Conservation (phyloP, 2,113 vertebrate species). For the Hypomesus transpacificus region DNA sequence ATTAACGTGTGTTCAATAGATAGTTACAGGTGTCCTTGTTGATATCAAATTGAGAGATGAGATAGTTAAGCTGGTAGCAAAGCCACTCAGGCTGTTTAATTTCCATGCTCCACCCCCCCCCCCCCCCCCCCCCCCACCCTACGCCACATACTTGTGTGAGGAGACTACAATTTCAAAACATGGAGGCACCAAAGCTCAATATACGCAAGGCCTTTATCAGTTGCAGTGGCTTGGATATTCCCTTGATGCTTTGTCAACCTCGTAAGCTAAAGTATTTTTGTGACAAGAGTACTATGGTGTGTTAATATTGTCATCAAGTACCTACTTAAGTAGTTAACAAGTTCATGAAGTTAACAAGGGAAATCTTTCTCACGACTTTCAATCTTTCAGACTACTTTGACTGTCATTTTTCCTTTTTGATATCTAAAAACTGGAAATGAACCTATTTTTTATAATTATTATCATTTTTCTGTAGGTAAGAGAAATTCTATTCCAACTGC, state of each 20-base stretch:
- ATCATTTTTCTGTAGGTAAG: slow-evolving; percentile 4
- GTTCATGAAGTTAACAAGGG: slow-evolving; percentile 31
- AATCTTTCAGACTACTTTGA: slow-evolving; percentile 33
- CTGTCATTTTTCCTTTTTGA: slow-evolving; percentile 36
- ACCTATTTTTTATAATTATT: slow-evolving; percentile 27
- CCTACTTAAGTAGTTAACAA: slow-evolving; percentile 15
- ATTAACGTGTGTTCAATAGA: neutral
- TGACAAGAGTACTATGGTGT: slow-evolving; percentile 29
- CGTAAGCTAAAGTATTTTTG: slow-evolving; percentile 43
- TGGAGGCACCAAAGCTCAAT: neutral
- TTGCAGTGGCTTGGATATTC: neutral
- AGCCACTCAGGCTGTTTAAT: slow-evolving; percentile 1
- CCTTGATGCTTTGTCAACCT: slow-evolving; percentile 16
- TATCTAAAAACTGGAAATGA: slow-evolving; percentile 46
- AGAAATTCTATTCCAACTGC: too few relatives aligned
- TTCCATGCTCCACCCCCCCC: neutral
- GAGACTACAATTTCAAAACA: slow-evolving; percentile 15
- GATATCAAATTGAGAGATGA: neutral
- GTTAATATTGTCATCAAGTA: slow-evolving; percentile 36
- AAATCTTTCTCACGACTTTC: slow-evolving; percentile 26
- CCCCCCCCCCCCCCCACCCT: slow-evolving; percentile 5
- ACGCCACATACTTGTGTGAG: slow-evolving; percentile 32
- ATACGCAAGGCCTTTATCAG: neutral
- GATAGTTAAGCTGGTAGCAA: slow-evolving; percentile 7
- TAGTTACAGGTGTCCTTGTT: slow-evolving; percentile 4